These are phyloP conservation scores for Gibbula magus DNA, from an alignment of 2,888 invertebrate genomes.

Conservation along the genomic window DNA sequence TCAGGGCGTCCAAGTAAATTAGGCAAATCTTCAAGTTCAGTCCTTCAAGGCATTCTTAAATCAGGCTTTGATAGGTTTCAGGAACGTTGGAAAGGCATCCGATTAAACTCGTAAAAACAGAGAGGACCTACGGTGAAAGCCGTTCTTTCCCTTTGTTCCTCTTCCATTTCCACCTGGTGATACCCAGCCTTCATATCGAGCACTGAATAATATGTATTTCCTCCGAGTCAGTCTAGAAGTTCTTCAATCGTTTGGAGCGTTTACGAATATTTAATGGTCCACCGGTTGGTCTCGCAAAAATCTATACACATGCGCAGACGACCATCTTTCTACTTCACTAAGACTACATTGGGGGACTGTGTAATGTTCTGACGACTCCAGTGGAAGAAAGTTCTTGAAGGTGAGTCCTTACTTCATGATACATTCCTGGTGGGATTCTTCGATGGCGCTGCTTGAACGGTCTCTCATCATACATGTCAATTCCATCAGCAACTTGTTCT, in stretches of 20 bases:
- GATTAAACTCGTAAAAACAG: background rate
- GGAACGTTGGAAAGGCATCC: no score
- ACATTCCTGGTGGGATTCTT: background rate
- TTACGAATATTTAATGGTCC: background rate
- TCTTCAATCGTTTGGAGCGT: no score
- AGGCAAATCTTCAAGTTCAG: background rate
- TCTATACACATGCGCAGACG: background rate
- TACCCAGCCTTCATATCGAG: slow-evolving; percentile 1
- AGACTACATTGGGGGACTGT: background rate
- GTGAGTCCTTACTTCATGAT: background rate
- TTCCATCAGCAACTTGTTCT: background rate
- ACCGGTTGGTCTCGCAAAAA: background rate
- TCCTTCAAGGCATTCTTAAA: background rate
- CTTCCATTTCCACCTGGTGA: no score
- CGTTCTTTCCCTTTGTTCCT: no score
- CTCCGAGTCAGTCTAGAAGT: background rate
- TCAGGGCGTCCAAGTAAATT: background rate
- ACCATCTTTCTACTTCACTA: background rate
- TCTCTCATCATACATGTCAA: background rate
- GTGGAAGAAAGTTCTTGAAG: background rate
- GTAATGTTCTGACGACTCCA: background rate
- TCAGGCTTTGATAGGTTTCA: background rate
- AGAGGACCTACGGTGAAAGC: no score
- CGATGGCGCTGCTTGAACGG: no score
- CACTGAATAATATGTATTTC: background rate